Evolutionary conservation across 2,888 invertebrate genomes (phyloP).

Genomic region (Spatulosminthurus flaviceps): DNA sequence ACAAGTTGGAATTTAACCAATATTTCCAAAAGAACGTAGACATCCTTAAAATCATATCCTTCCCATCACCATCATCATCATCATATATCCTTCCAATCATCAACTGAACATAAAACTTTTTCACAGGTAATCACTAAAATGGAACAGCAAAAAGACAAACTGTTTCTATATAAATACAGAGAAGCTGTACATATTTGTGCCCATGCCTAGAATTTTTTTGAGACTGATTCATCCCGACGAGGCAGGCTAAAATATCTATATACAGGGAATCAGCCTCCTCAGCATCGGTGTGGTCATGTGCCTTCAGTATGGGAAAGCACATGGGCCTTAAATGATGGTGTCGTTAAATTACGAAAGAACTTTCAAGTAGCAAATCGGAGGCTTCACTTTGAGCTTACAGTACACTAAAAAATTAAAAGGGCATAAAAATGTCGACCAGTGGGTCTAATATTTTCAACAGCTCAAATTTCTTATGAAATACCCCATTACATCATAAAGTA

Average conservation of each 20-base stretch:
- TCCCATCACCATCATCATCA: not conserved
- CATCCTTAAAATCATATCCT: too few species aligned
- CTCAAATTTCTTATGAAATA: conserved; percentile 37
- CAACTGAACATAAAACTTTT: not conserved
- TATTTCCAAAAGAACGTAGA: too few species aligned
- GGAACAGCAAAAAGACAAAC: not conserved
- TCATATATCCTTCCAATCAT: not conserved
- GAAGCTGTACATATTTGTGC: not conserved
- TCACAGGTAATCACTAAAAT: not conserved
- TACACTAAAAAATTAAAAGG: conserved; percentile 24
- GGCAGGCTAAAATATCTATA: not conserved
- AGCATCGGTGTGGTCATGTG: too few species aligned
- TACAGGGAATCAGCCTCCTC: not conserved
- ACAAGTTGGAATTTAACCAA: too few species aligned
- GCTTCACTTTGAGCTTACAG: not conserved
- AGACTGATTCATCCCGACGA: not conserved
- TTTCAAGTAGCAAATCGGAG: not conserved
- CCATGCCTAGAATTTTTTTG: not conserved
- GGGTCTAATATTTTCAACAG: conserved; percentile 34
- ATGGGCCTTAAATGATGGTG: not conserved
- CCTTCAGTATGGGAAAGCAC: not conserved
- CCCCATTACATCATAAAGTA: not conserved
- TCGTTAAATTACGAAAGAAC: not conserved
- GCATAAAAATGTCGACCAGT: conserved; percentile 16
- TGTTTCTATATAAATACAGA: not conserved